These are phyloP conservation scores for Heliothis peltigera DNA, from an alignment of 2,888 invertebrate genomes.

Conservation along the genomic window DNA sequence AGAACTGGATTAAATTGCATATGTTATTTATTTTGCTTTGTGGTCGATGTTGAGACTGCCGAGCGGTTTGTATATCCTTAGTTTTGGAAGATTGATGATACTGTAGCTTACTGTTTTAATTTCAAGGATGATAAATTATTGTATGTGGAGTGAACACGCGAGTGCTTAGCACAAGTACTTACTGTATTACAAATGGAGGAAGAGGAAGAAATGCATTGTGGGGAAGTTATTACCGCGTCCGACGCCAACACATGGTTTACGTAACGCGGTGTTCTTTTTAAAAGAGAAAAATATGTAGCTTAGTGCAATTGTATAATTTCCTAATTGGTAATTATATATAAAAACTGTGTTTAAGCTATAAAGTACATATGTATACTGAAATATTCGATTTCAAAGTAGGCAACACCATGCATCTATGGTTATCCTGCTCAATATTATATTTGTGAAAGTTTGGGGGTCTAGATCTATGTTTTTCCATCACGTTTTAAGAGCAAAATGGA, in stretches of 20 bases:
- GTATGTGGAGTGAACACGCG: conserved; percentile 28
- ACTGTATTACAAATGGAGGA: conserved; percentile 37
- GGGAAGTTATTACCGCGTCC: conserved; percentile 7
- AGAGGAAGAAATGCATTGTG: conserved; percentile 25
- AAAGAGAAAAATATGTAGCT: not conserved
- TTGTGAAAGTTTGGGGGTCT: too few relatives aligned
- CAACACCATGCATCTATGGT: too few relatives aligned
- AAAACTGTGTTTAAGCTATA: too few relatives aligned
- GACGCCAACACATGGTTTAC: not conserved
- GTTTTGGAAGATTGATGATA: conserved; percentile 54
- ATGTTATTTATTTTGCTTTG: conserved; percentile 51
- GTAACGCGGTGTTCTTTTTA: not conserved
- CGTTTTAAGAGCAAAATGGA: too few relatives aligned
- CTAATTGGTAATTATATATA: not conserved
- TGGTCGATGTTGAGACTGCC: conserved; percentile 32
- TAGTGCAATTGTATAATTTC: not conserved
- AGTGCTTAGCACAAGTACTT: conserved; percentile 33
- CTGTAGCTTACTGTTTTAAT: conserved; percentile 52
- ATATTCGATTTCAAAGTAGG: too few relatives aligned
- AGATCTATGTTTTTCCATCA: too few relatives aligned
- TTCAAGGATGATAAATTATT: conserved; percentile 52
- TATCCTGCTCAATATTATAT: too few relatives aligned
- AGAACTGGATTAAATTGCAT: conserved; percentile 41
- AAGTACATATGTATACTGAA: too few relatives aligned
- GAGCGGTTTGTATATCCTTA: conserved; percentile 35